These are phyloP conservation scores for Seriola aureovittata DNA, from an alignment of 2,113 vertebrate species.

Conservation along the genomic window DNA sequence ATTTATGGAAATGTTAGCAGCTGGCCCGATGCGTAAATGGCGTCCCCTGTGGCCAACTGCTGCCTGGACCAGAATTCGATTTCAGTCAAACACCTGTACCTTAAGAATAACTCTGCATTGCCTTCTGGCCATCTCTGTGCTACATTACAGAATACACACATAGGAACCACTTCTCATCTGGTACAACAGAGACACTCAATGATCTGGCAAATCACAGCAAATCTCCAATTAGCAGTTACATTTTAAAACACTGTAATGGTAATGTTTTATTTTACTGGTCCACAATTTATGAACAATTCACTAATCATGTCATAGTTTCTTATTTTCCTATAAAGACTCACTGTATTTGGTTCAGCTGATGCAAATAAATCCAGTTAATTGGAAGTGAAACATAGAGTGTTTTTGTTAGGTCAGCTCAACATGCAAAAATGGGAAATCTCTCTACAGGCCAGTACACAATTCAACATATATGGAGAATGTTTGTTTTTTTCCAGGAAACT, in stretches of 20 bases:
- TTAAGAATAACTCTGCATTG: background rate
- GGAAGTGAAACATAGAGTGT: background rate
- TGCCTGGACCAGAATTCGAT: slow-evolving; percentile 35
- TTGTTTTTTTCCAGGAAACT: no score
- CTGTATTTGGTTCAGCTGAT: background rate
- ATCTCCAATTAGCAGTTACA: background rate
- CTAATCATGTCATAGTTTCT: no score
- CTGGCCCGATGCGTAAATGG: slow-evolving; percentile 9
- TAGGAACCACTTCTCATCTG: background rate
- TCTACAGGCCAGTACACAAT: background rate
- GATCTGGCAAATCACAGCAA: background rate
- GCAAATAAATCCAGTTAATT: background rate
- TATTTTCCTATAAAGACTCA: no score
- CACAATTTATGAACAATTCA: background rate
- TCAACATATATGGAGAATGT: no score
- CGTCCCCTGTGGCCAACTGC: background rate
- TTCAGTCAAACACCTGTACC: slow-evolving; percentile 38
- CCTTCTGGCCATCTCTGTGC: background rate
- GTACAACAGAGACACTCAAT: background rate
- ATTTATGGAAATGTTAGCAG: slow-evolving; percentile 44
- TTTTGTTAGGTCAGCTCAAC: background rate
- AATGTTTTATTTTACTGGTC: background rate
- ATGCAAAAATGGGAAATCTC: background rate
- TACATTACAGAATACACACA: background rate
- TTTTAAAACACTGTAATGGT: no score